Conservation (phyloP, 2,888 invertebrate species). For the Junonia oenone region DNA sequence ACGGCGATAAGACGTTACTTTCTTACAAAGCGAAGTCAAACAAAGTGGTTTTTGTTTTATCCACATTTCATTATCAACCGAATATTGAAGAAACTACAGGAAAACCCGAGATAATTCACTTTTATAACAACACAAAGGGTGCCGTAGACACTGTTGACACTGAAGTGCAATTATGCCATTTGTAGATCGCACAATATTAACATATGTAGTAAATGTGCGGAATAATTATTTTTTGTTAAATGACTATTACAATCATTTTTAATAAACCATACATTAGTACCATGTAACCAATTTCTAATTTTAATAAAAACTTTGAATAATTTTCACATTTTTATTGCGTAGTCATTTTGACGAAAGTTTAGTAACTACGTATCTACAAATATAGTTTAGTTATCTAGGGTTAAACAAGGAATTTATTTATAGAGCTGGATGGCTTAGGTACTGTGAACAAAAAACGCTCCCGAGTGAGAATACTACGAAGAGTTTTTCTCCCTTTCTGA, state of each 20-base stretch:
- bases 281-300: background rate
- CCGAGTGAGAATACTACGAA: no score
- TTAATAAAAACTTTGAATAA: background rate
- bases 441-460: no score
- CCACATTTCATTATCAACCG: slow-evolving; percentile 20
- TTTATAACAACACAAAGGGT: slow-evolving; percentile 26
- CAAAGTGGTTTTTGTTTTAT: slow-evolving; percentile 25
- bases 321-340: background rate
- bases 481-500: no score
- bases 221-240: background rate
- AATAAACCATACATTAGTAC: background rate
- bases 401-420: no score
- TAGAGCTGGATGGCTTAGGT: no score
- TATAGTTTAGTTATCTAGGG: no score
- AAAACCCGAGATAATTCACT: slow-evolving; percentile 27
- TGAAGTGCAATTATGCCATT: slow-evolving; percentile 23
- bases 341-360: background rate
- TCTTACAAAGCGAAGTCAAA: slow-evolving; percentile 25
- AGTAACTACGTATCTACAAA: background rate
- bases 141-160: slow-evolving; percentile 24
- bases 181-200: slow-evolving; percentile 13
- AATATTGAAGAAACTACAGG: slow-evolving; percentile 12
- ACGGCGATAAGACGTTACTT: slow-evolving; percentile 19
- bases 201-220: background rate
- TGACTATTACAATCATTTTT: background rate